These are phyloP conservation scores for Capitulum mitella DNA, from an alignment of 2,888 invertebrate genomes.

Conservation along the genomic window DNA sequence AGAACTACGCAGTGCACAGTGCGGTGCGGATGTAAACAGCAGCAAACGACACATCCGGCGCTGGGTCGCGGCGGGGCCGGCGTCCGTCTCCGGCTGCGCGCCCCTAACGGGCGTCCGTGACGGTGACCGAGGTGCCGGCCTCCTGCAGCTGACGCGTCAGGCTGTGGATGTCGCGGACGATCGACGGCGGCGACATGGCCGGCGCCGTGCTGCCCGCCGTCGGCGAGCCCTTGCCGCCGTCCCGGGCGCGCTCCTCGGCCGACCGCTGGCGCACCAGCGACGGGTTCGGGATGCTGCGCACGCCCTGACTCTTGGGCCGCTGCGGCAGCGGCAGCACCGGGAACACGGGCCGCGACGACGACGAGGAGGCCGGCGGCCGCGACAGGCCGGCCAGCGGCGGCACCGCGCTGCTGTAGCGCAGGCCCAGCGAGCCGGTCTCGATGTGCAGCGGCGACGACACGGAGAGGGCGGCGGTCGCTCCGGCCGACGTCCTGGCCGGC, in stretches of 20 bases:
- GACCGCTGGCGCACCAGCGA: slow-evolving; percentile 19
- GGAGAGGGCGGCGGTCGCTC: neutral
- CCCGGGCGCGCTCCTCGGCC: neutral
- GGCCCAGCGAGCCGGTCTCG: neutral
- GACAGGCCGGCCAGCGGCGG: neutral
- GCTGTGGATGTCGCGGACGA: neutral
- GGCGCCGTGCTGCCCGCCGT: slow-evolving; percentile 4
- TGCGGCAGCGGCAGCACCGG: slow-evolving; percentile 15
- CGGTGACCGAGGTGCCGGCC: slow-evolving; percentile 3
- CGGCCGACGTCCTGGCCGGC: neutral
- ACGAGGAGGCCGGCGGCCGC: neutral
- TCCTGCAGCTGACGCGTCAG: slow-evolving; percentile 5
- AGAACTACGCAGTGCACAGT: no score
- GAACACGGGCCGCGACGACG: neutral
- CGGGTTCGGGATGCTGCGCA: slow-evolving; percentile 24
- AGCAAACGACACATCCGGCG: no score
- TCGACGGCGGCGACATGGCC: neutral
- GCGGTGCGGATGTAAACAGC: no score
- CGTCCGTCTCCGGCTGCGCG: no score
- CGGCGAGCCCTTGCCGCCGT: slow-evolving; percentile 1
- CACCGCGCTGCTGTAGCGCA: slow-evolving; percentile 2
- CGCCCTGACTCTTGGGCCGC: slow-evolving; percentile 7
- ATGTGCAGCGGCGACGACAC: slow-evolving; percentile 4
- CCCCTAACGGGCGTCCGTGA: no score
- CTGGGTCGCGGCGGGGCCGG: no score